A percentile compares a stretch with the other conserved stretches of the same genome.
Conservation (phyloP, 1,140 invertebrate genomes). For the Heterodera schachtii region DNA sequence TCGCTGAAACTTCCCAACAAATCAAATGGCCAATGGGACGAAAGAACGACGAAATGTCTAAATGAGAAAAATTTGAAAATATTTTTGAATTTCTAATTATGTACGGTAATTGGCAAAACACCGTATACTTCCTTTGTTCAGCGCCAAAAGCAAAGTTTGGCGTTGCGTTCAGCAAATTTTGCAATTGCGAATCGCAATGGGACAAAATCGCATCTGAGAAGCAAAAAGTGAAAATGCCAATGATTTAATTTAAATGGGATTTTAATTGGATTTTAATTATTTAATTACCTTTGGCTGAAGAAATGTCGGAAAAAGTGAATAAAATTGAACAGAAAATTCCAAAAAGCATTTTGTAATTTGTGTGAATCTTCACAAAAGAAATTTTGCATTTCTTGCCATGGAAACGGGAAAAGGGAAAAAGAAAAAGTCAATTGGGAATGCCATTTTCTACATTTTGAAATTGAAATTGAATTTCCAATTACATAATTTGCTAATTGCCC, state of each 20-base stretch:
- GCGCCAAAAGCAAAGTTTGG: not conserved
- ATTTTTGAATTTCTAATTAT: not conserved
- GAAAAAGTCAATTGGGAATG: no score
- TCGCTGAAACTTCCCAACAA: not conserved
- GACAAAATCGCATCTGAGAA: not conserved
- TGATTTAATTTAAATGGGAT: not conserved
- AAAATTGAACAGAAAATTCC: not conserved
- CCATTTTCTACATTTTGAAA: no score
- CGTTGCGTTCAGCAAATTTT: not conserved
- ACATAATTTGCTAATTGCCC: no score
- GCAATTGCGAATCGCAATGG: not conserved
- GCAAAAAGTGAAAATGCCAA: no score
- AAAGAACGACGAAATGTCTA: not conserved
- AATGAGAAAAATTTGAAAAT: not conserved
- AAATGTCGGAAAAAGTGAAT: not conserved
- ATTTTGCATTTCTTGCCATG: slow-evolving; percentile 10
- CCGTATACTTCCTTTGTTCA: not conserved
- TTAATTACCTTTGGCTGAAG: not conserved
- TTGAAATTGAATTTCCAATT: no score
- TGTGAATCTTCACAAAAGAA: not conserved
- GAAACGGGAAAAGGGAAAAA: not conserved
- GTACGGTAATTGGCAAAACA: not conserved
- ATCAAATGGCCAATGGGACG: not conserved
- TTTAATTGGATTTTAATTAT: not conserved
- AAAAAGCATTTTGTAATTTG: not conserved